Evolutionary conservation across 2,797 vertebrate genomes (phyloP).

Genomic region (Hippoglossus hippoglossus): DNA sequence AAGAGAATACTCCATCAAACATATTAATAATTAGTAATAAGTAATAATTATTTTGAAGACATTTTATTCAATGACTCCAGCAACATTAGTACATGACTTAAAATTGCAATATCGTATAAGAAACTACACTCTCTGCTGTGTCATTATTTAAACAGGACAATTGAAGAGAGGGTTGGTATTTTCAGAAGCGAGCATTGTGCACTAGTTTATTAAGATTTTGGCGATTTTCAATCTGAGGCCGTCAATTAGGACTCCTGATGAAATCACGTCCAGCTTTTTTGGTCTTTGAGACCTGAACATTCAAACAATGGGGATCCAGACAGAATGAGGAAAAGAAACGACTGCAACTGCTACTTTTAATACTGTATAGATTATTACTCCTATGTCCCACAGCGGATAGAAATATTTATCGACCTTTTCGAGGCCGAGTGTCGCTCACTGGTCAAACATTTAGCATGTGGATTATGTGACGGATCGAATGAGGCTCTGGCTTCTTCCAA

Average conservation of each 20-base stretch:
- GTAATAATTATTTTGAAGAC: neutral
- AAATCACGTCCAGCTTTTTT: neutral
- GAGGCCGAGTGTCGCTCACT: neutral
- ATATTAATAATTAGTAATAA: too few relatives aligned
- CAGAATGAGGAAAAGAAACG: neutral
- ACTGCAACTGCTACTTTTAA: neutral
- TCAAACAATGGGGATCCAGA: neutral
- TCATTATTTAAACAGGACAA: too few relatives aligned
- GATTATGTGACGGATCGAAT: constrained; percentile 26
- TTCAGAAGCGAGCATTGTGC: neutral
- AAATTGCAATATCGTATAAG: too few relatives aligned
- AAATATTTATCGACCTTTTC: constrained; percentile 12
- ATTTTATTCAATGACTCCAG: neutral
- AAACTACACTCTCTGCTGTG: too few relatives aligned
- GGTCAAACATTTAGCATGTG: constrained; percentile 18
- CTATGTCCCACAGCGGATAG: neutral
- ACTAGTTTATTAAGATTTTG: neutral
- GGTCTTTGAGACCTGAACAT: neutral
- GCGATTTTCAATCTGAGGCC: neutral
- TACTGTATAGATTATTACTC: neutral
- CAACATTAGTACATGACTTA: too few relatives aligned
- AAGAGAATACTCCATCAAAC: too few relatives aligned
- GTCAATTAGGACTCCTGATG: neutral
- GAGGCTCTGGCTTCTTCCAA: constrained; percentile 40
- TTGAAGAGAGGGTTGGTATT: too few relatives aligned